Evolutionary conservation across 2,113 vertebrate species (phyloP).

Genomic region (Dinomys branickii): DNA sequence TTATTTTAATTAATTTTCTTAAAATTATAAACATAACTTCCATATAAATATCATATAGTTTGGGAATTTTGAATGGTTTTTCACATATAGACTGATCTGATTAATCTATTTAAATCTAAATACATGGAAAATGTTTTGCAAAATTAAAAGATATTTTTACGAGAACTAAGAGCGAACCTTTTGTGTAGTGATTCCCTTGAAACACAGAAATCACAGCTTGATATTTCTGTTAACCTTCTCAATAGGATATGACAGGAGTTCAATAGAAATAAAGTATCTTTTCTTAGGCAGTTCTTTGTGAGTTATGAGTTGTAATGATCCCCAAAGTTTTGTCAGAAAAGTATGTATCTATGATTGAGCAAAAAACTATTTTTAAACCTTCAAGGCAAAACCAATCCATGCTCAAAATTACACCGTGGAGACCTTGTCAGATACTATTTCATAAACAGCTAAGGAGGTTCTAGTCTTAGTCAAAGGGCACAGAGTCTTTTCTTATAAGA

Average conservation of each 20-base stretch:
- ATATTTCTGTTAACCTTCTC: slow-evolving; percentile 74
- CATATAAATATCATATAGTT: neutral
- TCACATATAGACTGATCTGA: neutral
- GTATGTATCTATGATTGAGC: slow-evolving; percentile 37
- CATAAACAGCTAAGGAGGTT: neutral
- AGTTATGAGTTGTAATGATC: slow-evolving; percentile 39
- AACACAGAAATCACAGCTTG: slow-evolving; percentile 51
- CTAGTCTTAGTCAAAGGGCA: neutral
- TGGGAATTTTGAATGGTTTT: neutral
- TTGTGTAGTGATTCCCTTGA: slow-evolving; percentile 19
- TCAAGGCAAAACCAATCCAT: neutral
- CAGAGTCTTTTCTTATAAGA: neutral
- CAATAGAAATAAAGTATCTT: slow-evolving; percentile 71
- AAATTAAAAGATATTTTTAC: neutral
- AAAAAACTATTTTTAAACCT: slow-evolving; percentile 54
- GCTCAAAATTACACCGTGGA: neutral
- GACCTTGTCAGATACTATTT: neutral
- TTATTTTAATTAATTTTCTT: neutral
- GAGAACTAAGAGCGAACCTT: slow-evolving; percentile 40
- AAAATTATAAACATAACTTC: neutral
- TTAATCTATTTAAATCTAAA: slow-evolving; percentile 38
- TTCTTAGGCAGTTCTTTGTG: slow-evolving; percentile 56
- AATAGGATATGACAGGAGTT: slow-evolving; percentile 64
- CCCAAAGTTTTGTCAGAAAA: slow-evolving; percentile 59
- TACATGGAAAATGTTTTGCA: neutral